Conservation (phyloP, 2,113 vertebrate genomes). For the Leiothrix lutea region DNA sequence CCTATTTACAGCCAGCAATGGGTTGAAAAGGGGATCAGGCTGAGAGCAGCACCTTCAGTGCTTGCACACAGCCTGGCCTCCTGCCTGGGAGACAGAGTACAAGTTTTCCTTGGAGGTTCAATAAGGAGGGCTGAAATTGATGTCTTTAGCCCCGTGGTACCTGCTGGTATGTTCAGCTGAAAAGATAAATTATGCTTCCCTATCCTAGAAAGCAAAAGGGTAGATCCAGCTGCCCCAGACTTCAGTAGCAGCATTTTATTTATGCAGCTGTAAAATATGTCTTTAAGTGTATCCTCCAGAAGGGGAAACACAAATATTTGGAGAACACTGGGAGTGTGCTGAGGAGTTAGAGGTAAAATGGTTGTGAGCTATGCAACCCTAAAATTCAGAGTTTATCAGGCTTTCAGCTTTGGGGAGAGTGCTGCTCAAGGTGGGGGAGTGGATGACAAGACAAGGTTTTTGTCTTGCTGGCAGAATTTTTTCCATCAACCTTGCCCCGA, state of each 20-base stretch:
- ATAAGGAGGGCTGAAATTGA: constrained; percentile 31
- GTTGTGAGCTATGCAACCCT: not conserved
- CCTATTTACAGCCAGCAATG: constrained; percentile 31
- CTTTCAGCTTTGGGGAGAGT: not conserved
- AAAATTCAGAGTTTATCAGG: not conserved
- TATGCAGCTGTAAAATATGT: not conserved
- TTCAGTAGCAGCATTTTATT: not conserved
- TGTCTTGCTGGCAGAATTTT: not conserved
- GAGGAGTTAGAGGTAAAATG: not conserved
- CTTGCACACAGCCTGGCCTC: not conserved
- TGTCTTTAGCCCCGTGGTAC: not conserved
- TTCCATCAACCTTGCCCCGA: not conserved
- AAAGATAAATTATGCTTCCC: not conserved
- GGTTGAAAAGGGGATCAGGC: constrained; percentile 12
- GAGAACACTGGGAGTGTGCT: not conserved
- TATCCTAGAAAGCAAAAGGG: not conserved
- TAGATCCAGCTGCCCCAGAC: not conserved
- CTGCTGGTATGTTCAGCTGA: not conserved
- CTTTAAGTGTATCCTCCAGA: not conserved
- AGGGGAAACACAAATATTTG: not conserved
- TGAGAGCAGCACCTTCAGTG: constrained; percentile 26
- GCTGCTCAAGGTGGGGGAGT: not conserved
- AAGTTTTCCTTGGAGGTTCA: constrained; percentile 40
- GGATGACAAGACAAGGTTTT: not conserved
- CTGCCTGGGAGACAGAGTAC: constrained; percentile 5